Conservation (phyloP, 2,113 vertebrate species). For the Tautogolabrus adspersus region DNA sequence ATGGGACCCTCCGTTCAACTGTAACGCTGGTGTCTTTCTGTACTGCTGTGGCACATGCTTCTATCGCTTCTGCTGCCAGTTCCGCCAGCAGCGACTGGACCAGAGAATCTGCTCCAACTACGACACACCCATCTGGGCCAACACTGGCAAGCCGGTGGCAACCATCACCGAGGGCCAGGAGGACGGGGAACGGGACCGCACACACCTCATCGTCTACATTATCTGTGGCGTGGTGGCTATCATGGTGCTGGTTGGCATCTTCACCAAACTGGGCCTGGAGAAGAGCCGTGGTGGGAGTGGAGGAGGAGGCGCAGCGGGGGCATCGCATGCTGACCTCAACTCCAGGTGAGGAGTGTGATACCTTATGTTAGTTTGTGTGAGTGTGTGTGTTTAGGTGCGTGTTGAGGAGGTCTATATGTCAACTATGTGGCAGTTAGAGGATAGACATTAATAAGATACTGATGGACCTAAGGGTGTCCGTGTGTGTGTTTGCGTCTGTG, state of each 20-base stretch:
- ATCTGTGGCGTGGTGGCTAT: conserved; percentile 94
- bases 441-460: not conserved
- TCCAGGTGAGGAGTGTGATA: conserved; percentile 86
- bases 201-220: conserved; percentile 94
- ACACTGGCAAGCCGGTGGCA: conserved; percentile 89
- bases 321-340: conserved; percentile 85
- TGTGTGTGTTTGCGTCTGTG: not conserved
- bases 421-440: not conserved
- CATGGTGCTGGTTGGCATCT: conserved; percentile 94
- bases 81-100: conserved; percentile 91
- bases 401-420: not conserved
- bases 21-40: conserved; percentile 92
- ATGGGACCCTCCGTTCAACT: conserved; percentile 98
- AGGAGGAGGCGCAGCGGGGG: conserved; percentile 34
- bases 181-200: conserved; percentile 87
- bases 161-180: conserved; percentile 85
- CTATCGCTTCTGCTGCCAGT: conserved; percentile 98
- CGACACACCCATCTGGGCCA: conserved; percentile 92
- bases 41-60: conserved; percentile 98
- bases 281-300: conserved; percentile 84
- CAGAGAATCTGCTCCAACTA: conserved; percentile 95
- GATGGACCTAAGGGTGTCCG: not conserved
- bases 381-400: not conserved
- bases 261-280: conserved; percentile 93
- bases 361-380: not conserved